Conservation (phyloP, 2,888 invertebrate genomes). For the Epinotia demarniana region DNA sequence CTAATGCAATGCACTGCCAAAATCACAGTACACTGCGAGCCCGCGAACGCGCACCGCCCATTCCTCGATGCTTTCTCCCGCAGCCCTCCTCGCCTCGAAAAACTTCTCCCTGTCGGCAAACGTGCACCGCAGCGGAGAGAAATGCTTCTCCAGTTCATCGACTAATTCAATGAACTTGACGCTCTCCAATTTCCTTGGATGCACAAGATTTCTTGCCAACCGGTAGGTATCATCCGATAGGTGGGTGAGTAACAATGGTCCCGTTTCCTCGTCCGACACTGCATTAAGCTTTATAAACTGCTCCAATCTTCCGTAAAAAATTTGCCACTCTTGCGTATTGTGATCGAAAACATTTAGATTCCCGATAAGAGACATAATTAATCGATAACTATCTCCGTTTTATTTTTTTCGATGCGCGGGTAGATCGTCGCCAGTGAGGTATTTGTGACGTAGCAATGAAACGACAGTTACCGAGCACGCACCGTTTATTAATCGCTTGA, state of each 20-base stretch:
- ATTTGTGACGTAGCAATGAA: too few species aligned
- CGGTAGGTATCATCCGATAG: not conserved
- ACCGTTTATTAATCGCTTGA: too few species aligned
- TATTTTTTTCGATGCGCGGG: too few species aligned
- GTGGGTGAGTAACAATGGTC: slow-evolving; percentile 17
- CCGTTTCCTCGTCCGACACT: not conserved
- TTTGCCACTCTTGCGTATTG: slow-evolving; percentile 8
- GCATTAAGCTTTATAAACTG: slow-evolving; percentile 8
- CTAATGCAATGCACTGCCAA: not conserved
- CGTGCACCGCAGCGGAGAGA: not conserved
- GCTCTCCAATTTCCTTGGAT: not conserved
- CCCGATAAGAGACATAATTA: slow-evolving; percentile 4
- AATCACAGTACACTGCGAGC: not conserved
- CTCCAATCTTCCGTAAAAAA: not conserved
- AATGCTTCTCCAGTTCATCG: not conserved
- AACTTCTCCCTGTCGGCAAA: not conserved
- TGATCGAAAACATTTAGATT: slow-evolving; percentile 20
- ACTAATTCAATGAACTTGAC: not conserved
- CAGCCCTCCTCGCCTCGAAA: not conserved
- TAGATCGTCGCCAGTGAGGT: too few species aligned
- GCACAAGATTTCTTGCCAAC: not conserved
- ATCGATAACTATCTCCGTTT: not conserved
- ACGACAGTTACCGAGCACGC: too few species aligned
- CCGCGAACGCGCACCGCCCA: too few species aligned
- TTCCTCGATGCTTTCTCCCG: not conserved